Conservation (phyloP, 2,888 invertebrate genomes). For the Spatulosminthurus flaviceps region DNA sequence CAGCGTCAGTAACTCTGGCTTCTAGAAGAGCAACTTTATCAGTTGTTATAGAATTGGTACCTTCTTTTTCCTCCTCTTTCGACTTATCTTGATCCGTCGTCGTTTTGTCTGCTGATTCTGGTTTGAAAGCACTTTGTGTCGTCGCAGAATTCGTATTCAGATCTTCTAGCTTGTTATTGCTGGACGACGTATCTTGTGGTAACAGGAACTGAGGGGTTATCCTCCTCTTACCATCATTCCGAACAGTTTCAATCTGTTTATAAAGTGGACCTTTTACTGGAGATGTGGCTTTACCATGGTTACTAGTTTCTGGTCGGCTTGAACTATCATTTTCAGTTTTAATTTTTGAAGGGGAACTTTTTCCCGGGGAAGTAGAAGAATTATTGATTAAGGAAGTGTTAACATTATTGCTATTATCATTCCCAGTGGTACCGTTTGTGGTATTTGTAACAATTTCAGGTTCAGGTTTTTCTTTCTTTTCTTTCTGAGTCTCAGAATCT, state of each 20-base stretch:
- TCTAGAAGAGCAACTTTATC: slow-evolving; percentile 36
- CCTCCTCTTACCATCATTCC: slow-evolving; percentile 91
- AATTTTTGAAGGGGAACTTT: background rate
- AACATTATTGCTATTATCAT: too few relatives aligned
- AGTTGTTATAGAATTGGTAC: background rate
- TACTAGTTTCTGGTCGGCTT: background rate
- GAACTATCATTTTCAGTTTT: background rate
- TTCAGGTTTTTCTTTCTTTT: too few relatives aligned
- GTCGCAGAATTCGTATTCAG: background rate
- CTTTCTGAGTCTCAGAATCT: background rate
- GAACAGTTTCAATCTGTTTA: slow-evolving; percentile 92
- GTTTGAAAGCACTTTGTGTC: background rate
- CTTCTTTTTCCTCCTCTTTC: background rate
- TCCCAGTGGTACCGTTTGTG: too few relatives aligned
- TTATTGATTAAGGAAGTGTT: too few relatives aligned
- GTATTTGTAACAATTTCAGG: too few relatives aligned
- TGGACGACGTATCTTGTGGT: slow-evolving; percentile 71
- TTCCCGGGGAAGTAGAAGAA: too few relatives aligned
- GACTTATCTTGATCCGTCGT: background rate
- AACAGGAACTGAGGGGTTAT: slow-evolving; percentile 97
- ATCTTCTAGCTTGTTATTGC: slow-evolving; percentile 65
- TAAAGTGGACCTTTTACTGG: slow-evolving; percentile 72
- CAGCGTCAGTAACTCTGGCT: slow-evolving; percentile 38
- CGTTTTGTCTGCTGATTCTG: background rate
- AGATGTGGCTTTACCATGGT: slow-evolving; percentile 66